phyloP scores from a whole-genome alignment of 2,888 invertebrate species.

The Lysandra bellargus region DNA sequence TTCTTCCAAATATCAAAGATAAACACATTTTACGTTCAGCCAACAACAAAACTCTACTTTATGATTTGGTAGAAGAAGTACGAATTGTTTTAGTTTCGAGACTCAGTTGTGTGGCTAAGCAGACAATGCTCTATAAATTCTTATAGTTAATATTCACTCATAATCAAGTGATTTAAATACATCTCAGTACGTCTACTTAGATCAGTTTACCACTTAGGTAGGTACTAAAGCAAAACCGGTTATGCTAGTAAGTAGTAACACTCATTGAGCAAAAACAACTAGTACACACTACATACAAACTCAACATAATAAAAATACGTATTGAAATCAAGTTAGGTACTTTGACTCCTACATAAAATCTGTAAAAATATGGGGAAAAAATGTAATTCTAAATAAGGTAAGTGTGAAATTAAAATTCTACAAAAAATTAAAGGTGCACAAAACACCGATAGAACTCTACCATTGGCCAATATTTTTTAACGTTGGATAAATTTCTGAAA shows the following conservation, averaged over 20 bases:
- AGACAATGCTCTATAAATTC: too few species aligned
- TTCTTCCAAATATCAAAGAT: too few species aligned
- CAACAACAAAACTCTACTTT: too few species aligned
- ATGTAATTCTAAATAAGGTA: too few species aligned
- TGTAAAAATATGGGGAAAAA: neutral
- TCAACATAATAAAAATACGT: neutral
- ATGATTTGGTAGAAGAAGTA: too few species aligned
- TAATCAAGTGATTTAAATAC: neutral
- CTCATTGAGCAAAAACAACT: neutral
- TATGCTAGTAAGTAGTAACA: neutral
- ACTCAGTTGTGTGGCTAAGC: too few species aligned
- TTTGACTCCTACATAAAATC: neutral
- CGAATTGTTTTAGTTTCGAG: too few species aligned
- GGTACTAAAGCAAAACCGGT: neutral
- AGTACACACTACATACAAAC: neutral
- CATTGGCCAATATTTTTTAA: too few species aligned
- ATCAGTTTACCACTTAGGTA: constrained; percentile 4
- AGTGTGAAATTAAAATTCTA: neutral
- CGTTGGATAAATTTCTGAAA: too few species aligned
- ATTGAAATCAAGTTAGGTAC: neutral
- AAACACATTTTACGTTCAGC: too few species aligned
- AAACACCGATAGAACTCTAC: neutral
- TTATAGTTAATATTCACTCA: neutral
- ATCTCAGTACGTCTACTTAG: neutral
- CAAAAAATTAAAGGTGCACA: neutral